A percentile compares a stretch with the other conserved stretches of the same genome.
Evolutionary conservation across 2,797 vertebrate species (phyloP).

Genomic region (Gallinago stenura): DNA sequence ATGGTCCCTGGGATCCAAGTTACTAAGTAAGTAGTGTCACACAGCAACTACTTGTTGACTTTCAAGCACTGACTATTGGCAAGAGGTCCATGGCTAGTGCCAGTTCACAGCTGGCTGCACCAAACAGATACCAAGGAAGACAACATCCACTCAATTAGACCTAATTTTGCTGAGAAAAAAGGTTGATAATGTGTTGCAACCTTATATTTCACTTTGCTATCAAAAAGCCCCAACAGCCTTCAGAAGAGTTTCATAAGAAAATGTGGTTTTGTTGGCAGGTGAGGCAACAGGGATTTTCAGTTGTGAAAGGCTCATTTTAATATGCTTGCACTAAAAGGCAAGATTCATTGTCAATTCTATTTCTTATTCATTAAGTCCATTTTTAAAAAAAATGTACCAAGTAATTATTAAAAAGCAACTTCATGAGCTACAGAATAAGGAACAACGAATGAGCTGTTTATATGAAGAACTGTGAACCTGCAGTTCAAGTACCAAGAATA

Average conservation of each 20-base stretch:
- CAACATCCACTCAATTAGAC: neutral
- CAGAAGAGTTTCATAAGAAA: constrained; percentile 27
- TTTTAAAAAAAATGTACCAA: constrained; percentile 28
- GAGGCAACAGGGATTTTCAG: constrained; percentile 21
- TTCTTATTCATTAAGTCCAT: constrained; percentile 56
- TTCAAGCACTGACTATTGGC: neutral
- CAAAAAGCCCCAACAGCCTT: constrained; percentile 7
- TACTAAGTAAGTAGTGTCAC: neutral
- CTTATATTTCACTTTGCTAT: constrained; percentile 2
- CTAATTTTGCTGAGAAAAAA: constrained; percentile 6
- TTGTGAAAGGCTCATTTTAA: constrained; percentile 28
- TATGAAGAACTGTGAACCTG: neutral
- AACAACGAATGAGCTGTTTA: constrained; percentile 4
- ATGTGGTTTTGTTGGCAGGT: neutral
- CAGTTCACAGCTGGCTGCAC: neutral
- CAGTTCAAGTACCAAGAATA: neutral
- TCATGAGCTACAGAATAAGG: constrained; percentile 1
- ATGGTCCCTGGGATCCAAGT: neutral
- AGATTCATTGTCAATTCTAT: neutral
- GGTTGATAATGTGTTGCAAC: neutral
- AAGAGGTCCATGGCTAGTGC: neutral
- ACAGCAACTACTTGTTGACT: neutral
- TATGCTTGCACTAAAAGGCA: constrained; percentile 25
- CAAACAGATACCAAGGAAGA: neutral
- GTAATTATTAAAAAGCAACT: constrained; percentile 39